These are phyloP conservation scores for Caenorhabditis zanzibari DNA, from an alignment of 2,888 invertebrate species.

Conservation along the genomic window DNA sequence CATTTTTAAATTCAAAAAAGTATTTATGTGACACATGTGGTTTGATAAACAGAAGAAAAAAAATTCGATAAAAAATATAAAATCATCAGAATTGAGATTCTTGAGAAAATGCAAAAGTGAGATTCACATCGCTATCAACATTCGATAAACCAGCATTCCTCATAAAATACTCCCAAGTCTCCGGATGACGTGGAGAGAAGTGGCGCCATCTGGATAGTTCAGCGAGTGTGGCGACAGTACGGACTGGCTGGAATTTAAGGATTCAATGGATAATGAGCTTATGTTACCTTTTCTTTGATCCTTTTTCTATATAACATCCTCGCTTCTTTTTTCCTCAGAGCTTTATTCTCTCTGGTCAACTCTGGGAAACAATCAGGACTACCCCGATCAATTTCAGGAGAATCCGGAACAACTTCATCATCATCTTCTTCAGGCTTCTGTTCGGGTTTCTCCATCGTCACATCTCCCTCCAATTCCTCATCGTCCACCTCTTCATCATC, in stretches of 20 bases:
- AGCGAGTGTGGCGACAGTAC: slow-evolving; percentile 67
- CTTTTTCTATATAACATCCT: too few relatives aligned
- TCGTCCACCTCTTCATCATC: slow-evolving; percentile 53
- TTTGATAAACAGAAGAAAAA: too few relatives aligned
- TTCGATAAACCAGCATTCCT: slow-evolving; percentile 52
- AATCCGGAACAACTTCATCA: slow-evolving; percentile 44
- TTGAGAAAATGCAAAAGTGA: slow-evolving; percentile 68
- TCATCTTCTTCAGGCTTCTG: slow-evolving; percentile 7
- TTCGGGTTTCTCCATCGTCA: neutral
- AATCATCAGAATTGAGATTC: slow-evolving; percentile 40
- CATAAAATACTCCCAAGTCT: slow-evolving; percentile 63
- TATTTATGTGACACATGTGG: neutral
- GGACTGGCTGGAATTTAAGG: slow-evolving; percentile 13
- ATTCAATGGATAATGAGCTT: too few relatives aligned
- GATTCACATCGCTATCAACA: slow-evolving; percentile 32
- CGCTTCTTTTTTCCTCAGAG: neutral
- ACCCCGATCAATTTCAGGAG: slow-evolving; percentile 42
- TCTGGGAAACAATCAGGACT: slow-evolving; percentile 48
- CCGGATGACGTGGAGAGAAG: slow-evolving; percentile 64
- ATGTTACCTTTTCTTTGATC: too few relatives aligned
- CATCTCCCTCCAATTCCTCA: slow-evolving; percentile 51
- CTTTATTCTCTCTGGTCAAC: neutral
- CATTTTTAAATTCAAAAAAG: too few relatives aligned
- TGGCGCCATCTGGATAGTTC: slow-evolving; percentile 76
- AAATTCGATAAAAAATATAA: too few relatives aligned